phyloP scores from a whole-genome alignment of 1,140 invertebrate species.

The Latrodectus geometricus region DNA sequence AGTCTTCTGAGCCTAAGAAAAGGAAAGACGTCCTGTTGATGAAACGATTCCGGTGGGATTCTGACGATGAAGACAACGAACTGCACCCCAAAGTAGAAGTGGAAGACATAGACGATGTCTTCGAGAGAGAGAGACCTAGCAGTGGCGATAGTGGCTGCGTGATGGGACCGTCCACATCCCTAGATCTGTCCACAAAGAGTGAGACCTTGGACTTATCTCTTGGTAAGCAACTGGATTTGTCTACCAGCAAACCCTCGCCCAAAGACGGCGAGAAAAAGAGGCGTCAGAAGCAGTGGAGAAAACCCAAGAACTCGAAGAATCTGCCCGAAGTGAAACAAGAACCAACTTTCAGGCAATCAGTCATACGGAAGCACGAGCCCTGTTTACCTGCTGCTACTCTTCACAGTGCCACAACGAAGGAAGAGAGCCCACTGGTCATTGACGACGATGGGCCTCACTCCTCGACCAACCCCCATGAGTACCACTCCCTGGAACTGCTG shows the following conservation, averaged over 20 bases:
- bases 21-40: slow-evolving; percentile 54
- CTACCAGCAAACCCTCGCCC: not conserved
- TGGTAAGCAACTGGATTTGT: not conserved
- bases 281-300: slow-evolving; percentile 21
- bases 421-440: not conserved
- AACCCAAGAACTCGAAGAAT: slow-evolving; percentile 24
- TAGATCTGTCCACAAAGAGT: not conserved
- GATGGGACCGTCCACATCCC: not conserved
- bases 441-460: not conserved
- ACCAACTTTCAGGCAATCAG: slow-evolving; percentile 44
- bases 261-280: slow-evolving; percentile 18
- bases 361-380: slow-evolving; percentile 48
- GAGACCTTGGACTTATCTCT: not conserved
- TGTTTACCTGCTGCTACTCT: not conserved
- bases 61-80: slow-evolving; percentile 45
- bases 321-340: slow-evolving; percentile 12
- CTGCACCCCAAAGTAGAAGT: not conserved
- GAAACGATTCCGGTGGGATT: slow-evolving; percentile 58
- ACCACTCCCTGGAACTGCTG: not conserved
- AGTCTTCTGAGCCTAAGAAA: slow-evolving; percentile 57
- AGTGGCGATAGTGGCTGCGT: slow-evolving; percentile 59
- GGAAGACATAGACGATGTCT: slow-evolving; percentile 28
- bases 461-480: not conserved
- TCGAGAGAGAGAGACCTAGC: slow-evolving; percentile 53
- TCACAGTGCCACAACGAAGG: slow-evolving; percentile 6